Percentiles rank a stretch among this genome's conserved stretches.
Conservation (phyloP, 2,888 invertebrate genomes). For the Cybosia mesomella region DNA sequence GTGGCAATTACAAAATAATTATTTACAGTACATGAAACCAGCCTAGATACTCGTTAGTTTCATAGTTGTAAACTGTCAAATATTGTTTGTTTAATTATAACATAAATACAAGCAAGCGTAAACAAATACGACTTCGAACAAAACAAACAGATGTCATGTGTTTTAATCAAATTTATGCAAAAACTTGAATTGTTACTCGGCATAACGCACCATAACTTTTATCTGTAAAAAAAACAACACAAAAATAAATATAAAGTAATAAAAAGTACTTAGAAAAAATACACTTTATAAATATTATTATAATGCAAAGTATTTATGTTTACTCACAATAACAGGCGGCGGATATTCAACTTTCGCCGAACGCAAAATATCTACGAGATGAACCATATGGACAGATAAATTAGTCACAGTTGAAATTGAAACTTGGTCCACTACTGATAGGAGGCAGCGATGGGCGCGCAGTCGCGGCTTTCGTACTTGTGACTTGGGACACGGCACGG, state of each 20-base stretch:
- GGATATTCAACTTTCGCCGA: constrained; percentile 93
- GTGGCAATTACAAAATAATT: background rate
- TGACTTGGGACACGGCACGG: constrained; percentile 64
- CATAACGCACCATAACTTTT: constrained; percentile 28
- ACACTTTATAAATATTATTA: constrained; percentile 42
- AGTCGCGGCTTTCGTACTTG: constrained; percentile 68
- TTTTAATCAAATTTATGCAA: constrained; percentile 11
- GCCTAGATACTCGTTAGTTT: background rate
- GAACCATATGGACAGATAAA: constrained; percentile 92
- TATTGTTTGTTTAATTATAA: background rate
- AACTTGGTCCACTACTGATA: constrained; percentile 65
- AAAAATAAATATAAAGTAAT: constrained; percentile 45
- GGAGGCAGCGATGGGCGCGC: constrained; percentile 65
- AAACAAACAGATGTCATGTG: constrained; percentile 45
- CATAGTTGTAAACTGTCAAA: background rate
- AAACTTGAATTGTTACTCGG: constrained; percentile 24
- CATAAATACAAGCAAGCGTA: constrained; percentile 15
- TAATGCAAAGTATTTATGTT: constrained; percentile 58
- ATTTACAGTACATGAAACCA: background rate
- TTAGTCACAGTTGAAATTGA: constrained; percentile 74
- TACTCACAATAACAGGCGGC: constrained; percentile 92
- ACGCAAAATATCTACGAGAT: constrained; percentile 93
- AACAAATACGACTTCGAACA: constrained; percentile 41
- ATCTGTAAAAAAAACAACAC: constrained; percentile 47
- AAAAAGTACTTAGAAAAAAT: constrained; percentile 27